Percentiles rank a stretch among this genome's conserved stretches.
These are phyloP conservation scores for Endomychus coccineus DNA, from an alignment of 2,888 invertebrate genomes.

Conservation along the genomic window DNA sequence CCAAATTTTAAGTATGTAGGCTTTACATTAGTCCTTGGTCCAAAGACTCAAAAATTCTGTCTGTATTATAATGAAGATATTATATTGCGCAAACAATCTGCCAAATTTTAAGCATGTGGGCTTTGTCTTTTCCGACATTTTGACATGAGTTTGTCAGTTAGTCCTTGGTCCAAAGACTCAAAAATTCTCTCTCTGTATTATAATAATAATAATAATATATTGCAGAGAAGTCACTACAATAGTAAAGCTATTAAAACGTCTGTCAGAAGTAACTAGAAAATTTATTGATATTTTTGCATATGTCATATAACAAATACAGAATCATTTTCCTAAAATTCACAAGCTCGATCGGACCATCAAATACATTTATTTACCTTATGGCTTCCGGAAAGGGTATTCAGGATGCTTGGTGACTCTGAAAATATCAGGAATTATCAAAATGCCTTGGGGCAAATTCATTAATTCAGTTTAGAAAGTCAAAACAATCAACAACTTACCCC, in stretches of 20 bases:
- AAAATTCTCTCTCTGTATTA: not conserved
- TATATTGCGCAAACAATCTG: too few relatives aligned
- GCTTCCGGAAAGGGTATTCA: constrained; percentile 2
- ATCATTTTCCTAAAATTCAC: not conserved
- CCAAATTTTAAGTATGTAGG: too few relatives aligned
- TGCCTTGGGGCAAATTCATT: too few relatives aligned
- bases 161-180: not conserved
- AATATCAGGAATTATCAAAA: constrained; percentile 1
- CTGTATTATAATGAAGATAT: too few relatives aligned
- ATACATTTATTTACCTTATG: not conserved
- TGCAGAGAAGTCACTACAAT: not conserved
- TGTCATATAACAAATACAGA: not conserved
- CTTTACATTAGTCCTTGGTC: too few relatives aligned
- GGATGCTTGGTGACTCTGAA: constrained; percentile 4
- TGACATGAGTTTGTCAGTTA: not conserved
- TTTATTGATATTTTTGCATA: not conserved
- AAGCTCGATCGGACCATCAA: not conserved
- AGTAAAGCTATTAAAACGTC: not conserved
- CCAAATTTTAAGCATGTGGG: not conserved
- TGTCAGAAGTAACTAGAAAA: too few relatives aligned
- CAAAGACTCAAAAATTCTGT: too few relatives aligned
- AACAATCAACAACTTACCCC: constrained; percentile 56
- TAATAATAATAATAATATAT: constrained; percentile 1
- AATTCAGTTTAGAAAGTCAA: too few relatives aligned
- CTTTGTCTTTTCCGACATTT: not conserved